Conservation (phyloP, 2,113 vertebrate genomes). For the Acanthisitta chloris region DNA sequence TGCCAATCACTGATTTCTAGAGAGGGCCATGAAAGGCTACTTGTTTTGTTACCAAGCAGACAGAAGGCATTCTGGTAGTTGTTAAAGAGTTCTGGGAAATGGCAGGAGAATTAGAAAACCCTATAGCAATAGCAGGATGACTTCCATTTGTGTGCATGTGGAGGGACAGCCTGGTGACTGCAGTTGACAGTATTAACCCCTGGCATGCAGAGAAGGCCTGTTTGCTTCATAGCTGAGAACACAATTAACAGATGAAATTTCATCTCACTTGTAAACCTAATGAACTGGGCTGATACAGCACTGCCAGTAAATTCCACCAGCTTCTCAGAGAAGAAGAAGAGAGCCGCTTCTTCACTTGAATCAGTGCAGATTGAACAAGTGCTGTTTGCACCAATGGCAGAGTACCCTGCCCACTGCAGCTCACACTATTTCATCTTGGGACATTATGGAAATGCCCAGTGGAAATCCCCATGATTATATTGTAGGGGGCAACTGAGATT, state of each 20-base stretch:
- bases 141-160: background rate
- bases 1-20: slow-evolving; percentile 51
- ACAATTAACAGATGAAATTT: background rate
- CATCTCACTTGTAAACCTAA: background rate
- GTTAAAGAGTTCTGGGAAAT: slow-evolving; percentile 40
- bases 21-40: slow-evolving; percentile 8
- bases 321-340: background rate
- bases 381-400: background rate
- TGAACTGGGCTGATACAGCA: background rate
- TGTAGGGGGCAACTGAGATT: background rate
- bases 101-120: slow-evolving; percentile 15
- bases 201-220: background rate
- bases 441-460: background rate
- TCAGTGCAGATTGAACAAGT: background rate
- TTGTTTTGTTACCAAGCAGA: slow-evolving; percentile 22
- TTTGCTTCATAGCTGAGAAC: background rate
- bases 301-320: background rate
- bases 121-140: background rate
- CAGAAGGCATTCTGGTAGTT: background rate
- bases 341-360: background rate
- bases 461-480: background rate
- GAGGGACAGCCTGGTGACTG: background rate
- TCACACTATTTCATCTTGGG: background rate
- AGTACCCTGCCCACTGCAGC: background rate
- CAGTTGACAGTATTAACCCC: background rate